phyloP scores from a whole-genome alignment of 2,888 invertebrate species.

The Nemurella pictetii region DNA sequence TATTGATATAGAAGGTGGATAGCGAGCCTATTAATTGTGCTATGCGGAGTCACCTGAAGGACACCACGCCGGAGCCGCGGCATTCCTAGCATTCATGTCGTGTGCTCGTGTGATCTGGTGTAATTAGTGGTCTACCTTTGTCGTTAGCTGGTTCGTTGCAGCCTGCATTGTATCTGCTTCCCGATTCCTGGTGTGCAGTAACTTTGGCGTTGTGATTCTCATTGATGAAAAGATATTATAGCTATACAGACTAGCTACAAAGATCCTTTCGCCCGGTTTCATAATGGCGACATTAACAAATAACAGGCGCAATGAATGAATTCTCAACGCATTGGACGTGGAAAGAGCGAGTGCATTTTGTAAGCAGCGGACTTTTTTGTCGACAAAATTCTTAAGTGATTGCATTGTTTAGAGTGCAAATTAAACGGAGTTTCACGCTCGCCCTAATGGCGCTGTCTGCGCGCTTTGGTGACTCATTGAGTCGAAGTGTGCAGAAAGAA shows the following conservation, averaged over 20 bases:
- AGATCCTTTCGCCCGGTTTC: neutral
- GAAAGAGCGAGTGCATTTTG: neutral
- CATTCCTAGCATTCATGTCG: neutral
- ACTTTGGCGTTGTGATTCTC: too few relatives aligned
- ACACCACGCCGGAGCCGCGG: neutral
- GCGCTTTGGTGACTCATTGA: neutral
- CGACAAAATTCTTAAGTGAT: neutral
- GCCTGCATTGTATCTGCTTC: too few relatives aligned
- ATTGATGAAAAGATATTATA: neutral
- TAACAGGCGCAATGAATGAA: neutral
- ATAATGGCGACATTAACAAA: neutral
- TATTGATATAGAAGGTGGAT: neutral
- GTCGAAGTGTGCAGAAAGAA: neutral
- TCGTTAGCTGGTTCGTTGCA: neutral
- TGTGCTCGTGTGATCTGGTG: neutral
- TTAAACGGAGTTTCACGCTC: neutral
- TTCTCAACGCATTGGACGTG: neutral
- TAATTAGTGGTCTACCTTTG: neutral
- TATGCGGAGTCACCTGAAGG: neutral
- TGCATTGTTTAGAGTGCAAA: neutral
- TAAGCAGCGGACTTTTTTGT: neutral
- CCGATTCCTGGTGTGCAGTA: too few relatives aligned
- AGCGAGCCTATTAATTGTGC: neutral
- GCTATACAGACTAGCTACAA: too few relatives aligned
- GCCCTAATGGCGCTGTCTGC: too few relatives aligned